A percentile compares a stretch with the other conserved stretches of the same genome.
Evolutionary conservation across 2,797 vertebrate species (phyloP).

Genomic region (Scyliorhinus canicula): DNA sequence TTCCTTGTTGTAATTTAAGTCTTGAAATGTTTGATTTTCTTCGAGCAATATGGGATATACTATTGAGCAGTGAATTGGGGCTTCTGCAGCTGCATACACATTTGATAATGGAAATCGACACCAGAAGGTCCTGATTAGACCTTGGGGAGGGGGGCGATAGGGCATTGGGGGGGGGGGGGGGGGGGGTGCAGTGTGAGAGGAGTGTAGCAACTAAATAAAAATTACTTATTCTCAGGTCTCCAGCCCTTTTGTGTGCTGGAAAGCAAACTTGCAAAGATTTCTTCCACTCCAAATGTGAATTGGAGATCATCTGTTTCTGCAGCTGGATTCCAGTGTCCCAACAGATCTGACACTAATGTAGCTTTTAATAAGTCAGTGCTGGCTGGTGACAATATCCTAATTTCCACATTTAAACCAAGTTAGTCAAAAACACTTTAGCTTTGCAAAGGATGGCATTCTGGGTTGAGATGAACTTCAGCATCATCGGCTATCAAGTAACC

Average conservation of each 20-base stretch:
- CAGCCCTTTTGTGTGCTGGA: not conserved
- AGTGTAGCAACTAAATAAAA: not conserved
- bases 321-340: slow-evolving; percentile 1
- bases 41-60: not conserved
- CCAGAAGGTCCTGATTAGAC: slow-evolving; percentile 2
- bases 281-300: not conserved
- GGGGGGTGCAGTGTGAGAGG: not conserved
- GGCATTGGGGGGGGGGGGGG: not conserved
- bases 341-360: not conserved
- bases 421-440: not conserved
- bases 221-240: not conserved
- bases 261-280: not conserved
- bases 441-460: slow-evolving; percentile 2
- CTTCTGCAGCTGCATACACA: not conserved
- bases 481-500: not conserved
- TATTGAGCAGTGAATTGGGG: not conserved
- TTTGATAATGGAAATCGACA: not conserved
- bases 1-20: not conserved
- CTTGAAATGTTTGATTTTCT: not conserved
- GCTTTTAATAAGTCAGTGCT: not conserved
- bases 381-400: not conserved
- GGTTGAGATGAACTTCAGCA: not conserved
- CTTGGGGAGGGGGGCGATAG: not conserved
- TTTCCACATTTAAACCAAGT: not conserved
- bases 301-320: not conserved